Base-by-base conservation (phyloP, 2,888 invertebrate species). In the Cephonodes hylas region DNA sequence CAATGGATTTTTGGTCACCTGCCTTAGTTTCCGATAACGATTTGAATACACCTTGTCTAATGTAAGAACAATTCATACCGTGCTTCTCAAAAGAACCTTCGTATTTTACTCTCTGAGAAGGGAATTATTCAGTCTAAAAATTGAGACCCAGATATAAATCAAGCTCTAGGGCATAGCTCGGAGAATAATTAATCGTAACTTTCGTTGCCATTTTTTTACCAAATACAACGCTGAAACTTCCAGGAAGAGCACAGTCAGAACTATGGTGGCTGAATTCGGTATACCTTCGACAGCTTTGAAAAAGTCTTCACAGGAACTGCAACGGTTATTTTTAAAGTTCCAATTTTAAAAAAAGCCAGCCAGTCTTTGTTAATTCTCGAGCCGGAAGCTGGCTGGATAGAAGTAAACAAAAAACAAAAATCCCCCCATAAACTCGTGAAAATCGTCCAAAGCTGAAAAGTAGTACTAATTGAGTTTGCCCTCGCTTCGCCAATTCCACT, bases 401-500 rank as follows among this genome's bases (percentile, higher is more conserved):
- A 67, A 69, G 63, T 23, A 59, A 63, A 60, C 48, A 63, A 63
- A 64, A 61, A 27, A 23, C 38, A 65, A 66, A 64, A 65, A 64
- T n/a, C 25, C 62, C 66, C 64, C 68, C 15, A 69, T 63, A 71
- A 73, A 74, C 64, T 75, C 69, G 70, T 69, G 74, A 67, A 74
- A 77, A 77, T 74, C 70, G 72, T 64, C 69, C 64, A 64, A 66
- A 38, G 59, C 69, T 67, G 69, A 63, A 64, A 63, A 69, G 64
- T 64, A 68, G 65, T 73, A 79, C 74, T 73, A 76, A 80, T 79
- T 78, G 76, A 80, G 75, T 75, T 72, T 64, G 69, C 73, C 70
- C 70, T 66, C 78, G 76, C 77, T 79, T 74, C 78, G 74, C 71
- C 78, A 75, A 79, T 80, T 79, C 75, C 66, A 71, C 76, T 84